Conservation (phyloP, 1,140 invertebrate genomes). For the Drosophila burlai region DNA sequence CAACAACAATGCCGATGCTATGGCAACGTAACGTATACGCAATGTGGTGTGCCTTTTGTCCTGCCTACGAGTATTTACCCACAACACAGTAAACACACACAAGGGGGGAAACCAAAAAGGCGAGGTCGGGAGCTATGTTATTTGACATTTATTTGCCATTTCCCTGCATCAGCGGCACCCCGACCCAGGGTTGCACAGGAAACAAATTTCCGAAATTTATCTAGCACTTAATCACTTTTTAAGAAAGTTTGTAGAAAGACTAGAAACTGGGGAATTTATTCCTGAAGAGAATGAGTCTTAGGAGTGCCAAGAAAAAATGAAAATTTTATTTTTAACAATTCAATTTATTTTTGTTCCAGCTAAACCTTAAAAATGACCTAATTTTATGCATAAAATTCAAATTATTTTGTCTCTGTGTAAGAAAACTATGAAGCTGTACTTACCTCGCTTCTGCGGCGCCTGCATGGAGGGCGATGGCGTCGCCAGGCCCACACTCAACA, state of each 20-base stretch:
- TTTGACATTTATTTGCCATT: constrained; percentile 85
- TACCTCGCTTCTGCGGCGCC: constrained; percentile 81
- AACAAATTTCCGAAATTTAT: constrained; percentile 1
- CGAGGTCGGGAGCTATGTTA: constrained; percentile 56
- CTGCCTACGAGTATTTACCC: constrained; percentile 63
- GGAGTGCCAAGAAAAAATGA: too few relatives aligned
- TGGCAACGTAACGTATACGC: constrained; percentile 66
- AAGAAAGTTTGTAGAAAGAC: background rate
- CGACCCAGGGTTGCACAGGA: constrained; percentile 20
- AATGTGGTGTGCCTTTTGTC: constrained; percentile 72
- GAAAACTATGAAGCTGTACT: constrained; percentile 23
- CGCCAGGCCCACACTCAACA: constrained; percentile 54
- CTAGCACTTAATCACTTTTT: background rate
- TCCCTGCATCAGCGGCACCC: constrained; percentile 32
- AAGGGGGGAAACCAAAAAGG: background rate
- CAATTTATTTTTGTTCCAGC: too few relatives aligned
- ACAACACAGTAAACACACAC: constrained; percentile 43
- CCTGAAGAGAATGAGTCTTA: too few relatives aligned
- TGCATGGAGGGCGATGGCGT: constrained; percentile 79
- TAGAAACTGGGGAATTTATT: background rate
- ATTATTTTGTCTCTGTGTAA: background rate
- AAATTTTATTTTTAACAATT: too few relatives aligned
- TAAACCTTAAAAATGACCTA: background rate
- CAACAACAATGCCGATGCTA: constrained; percentile 26
- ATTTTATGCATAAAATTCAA: accelerated